Conservation (phyloP, 2,113 vertebrate species). For the Tupaia tana region DNA sequence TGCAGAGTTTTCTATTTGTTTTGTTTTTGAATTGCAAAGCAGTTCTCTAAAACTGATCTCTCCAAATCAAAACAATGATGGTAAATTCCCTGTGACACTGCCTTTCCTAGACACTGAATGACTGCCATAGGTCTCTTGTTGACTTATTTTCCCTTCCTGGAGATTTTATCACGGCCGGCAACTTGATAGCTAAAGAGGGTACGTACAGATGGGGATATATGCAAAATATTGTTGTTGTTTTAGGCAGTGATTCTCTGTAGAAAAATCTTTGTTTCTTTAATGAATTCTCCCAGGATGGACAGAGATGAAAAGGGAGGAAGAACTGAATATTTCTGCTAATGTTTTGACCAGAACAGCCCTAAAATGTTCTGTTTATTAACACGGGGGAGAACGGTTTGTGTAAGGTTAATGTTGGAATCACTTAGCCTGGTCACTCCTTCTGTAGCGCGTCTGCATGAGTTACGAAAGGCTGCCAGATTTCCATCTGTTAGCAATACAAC, state of each 20-base stretch:
- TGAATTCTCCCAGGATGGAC: conserved; percentile 41
- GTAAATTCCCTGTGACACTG: conserved; percentile 48
- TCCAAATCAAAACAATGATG: conserved; percentile 54
- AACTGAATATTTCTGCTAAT: conserved; percentile 67
- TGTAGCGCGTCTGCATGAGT: conserved; percentile 82
- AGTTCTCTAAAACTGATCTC: conserved; percentile 70
- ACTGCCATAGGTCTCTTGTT: conserved; percentile 42
- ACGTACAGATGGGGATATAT: conserved; percentile 42
- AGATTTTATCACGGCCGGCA: conserved; percentile 66
- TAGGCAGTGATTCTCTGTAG: conserved; percentile 55
- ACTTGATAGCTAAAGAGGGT: conserved; percentile 60
- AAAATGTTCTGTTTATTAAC: conserved; percentile 82
- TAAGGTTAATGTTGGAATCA: conserved; percentile 80
- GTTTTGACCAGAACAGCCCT: conserved; percentile 71
- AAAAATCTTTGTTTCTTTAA: conserved; percentile 30
- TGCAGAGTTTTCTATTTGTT: conserved; percentile 6
- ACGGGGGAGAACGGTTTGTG: conserved; percentile 70
- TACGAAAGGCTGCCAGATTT: conserved; percentile 84
- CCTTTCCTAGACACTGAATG: conserved; percentile 54
- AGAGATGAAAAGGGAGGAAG: conserved; percentile 58
- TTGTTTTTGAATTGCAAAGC: conserved; percentile 66
- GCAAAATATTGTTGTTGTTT: neutral
- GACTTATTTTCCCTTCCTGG: conserved; percentile 64
- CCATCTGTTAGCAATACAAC: conserved; percentile 88
- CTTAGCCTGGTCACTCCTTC: conserved; percentile 78